Evolutionary conservation across 2,888 invertebrate genomes (phyloP), one percentile per base, ranked within the genome.

Genomic region (Hydroisotoma schaefferi): DNA sequence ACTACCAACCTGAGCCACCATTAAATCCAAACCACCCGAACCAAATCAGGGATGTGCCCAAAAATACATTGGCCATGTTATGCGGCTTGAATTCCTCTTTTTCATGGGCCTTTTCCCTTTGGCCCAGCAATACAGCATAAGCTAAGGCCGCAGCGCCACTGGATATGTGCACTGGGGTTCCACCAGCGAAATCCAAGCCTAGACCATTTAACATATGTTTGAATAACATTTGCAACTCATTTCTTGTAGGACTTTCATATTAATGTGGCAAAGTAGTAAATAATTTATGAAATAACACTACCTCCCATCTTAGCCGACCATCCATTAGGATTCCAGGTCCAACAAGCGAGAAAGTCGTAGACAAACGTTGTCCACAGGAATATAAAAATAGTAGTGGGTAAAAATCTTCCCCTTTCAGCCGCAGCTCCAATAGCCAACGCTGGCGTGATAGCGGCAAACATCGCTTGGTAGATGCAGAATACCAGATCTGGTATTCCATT

Each of bases 21-120:
- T 70, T 70, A 28, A 65, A 64, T 1, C 64, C 64, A 49, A 69
- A 67, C 70, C 70, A 70, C 2, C 69, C 70, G 53, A 67, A 68
- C 59, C 65, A 66, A 53, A 62, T 59, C 43, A 69, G 61, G 46
- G 61, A 38, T 8, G 65, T 60, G 43, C 67, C 55, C 2, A 64
- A 10, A 29, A 57, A 55, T n/a, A 65, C 65, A 29, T 65, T 59
- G 1, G 61, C 44, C 61, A 65, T 61, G 22, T 54, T 61, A 25
- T 65, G 61, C 1, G 65, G 65, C 29, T 61, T 59, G 20, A 49
- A 48, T 55, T 64, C 61, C 46, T 53, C 53, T 6, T 46, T 25
- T n/a, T 55, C 56, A 37, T 58, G 55, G 6, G 55, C 29, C 18
- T 64, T 51, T 23, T 64, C 61, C 2, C 64, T 28, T 2, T 61